Evolutionary conservation across 2,113 vertebrate species (phyloP), one percentile per base, ranked within the genome.

Genomic region (Corythornis cristatus): DNA sequence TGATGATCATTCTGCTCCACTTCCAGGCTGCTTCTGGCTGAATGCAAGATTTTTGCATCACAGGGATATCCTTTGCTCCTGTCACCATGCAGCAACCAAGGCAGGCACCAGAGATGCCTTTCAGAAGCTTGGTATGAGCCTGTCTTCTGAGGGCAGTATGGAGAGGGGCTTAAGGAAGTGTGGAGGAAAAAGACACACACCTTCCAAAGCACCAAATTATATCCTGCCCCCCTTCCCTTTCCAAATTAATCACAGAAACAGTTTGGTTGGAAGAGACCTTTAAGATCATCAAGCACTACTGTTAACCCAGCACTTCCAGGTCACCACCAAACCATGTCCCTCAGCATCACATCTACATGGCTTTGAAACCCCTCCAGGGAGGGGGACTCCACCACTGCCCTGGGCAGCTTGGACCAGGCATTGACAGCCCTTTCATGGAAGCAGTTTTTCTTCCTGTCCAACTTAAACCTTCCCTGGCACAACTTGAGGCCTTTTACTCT

Each of bases 171-270:
- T 11, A 11, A 13, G 11, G 35, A 51, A 76, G 29, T 40, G 8
- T 25, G 53, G 43, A 85, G 19, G n/a, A 35, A 15, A 54, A 8
- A 33, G 29, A 11, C 18, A 54, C 0, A 0, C 4, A 3, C 35
- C 43, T 89, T 86, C 56, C 29, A 43, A 65, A 73, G 50, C 11
- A 84, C 40, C 6, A 28, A 54, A 5, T n/a, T 51, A 1, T 3
- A 28, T 31, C 21, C 28, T 35, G 18, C 18, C 64, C 6, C 23
- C 65, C 18, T 28, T 75, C 11, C 4, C 37, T 48, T 60, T 56
- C 3, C 45, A 11, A 51, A 2, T 33, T 50, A 53, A 66, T 57
- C 29, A 22, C 21, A 45, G 43, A 31, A 31, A 21, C 5, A 15
- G 46, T 66, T 66, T 22, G 14, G 31, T 33, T 46, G 62, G 62